phyloP scores from a whole-genome alignment of 2,888 invertebrate species.

The Schizaphis graminum region DNA sequence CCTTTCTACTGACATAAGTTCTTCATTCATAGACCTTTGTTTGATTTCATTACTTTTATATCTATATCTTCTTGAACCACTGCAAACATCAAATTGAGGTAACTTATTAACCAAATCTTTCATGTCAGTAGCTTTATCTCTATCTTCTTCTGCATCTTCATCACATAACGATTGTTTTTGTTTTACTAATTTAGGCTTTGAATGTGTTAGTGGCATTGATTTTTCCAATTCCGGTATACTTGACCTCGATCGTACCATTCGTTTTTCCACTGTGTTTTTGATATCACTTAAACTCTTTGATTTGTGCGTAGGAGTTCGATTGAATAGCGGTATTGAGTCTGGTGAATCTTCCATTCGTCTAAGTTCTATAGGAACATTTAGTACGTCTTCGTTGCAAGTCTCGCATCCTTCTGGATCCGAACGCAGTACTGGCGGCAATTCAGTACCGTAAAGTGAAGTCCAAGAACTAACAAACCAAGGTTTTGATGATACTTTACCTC shows the following conservation, averaged over 20 bases:
- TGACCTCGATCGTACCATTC: conserved; percentile 55
- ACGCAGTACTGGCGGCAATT: conserved; percentile 70
- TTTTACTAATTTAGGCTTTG: conserved; percentile 83
- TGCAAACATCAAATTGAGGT: conserved; percentile 75
- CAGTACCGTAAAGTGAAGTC: conserved; percentile 74
- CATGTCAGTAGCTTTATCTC: conserved; percentile 76
- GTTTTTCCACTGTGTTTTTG: conserved; percentile 53
- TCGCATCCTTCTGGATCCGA: conserved; percentile 76
- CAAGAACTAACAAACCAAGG: conserved; percentile 88
- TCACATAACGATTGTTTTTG: conserved; percentile 88
- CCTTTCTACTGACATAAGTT: conserved; percentile 88
- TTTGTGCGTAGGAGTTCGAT: conserved; percentile 73
- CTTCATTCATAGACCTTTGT: conserved; percentile 90
- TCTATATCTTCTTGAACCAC: conserved; percentile 65
- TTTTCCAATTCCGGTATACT: conserved; percentile 66
- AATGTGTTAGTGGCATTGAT: conserved; percentile 52
- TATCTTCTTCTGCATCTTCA: conserved; percentile 70
- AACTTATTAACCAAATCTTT: conserved; percentile 77
- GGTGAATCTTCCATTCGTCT: conserved; percentile 79
- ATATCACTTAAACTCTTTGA: conserved; percentile 89
- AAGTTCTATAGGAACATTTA: conserved; percentile 90
- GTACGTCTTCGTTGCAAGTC: conserved; percentile 72
- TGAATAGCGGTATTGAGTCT: conserved; percentile 68
- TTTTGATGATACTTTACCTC: conserved; percentile 75
- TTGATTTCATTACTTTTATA: conserved; percentile 75